Conservation (phyloP, 2,797 vertebrate species). For the Lateolabrax maculatus region DNA sequence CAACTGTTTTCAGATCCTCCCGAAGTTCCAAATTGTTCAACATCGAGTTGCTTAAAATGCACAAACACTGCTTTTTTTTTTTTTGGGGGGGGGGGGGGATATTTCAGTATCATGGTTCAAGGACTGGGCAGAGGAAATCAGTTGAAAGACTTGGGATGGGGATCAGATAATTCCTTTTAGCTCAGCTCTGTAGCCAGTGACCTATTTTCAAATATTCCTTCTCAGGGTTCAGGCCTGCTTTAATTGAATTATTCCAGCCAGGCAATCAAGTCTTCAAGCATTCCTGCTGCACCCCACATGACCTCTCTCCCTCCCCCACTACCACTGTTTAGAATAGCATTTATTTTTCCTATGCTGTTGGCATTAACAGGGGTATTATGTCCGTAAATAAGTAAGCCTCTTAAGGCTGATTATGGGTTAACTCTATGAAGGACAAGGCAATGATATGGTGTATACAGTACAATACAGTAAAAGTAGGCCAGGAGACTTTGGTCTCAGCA, state of each 20-base stretch:
- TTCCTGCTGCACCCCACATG: slow-evolving; percentile 27
- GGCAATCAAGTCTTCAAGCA: slow-evolving; percentile 42
- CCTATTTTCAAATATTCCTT: slow-evolving; percentile 48
- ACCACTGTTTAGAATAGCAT: slow-evolving; percentile 10
- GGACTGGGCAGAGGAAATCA: background rate
- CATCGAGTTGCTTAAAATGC: background rate
- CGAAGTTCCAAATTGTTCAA: background rate
- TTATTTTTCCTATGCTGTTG: slow-evolving; percentile 12
- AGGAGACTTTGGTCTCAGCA: slow-evolving; percentile 41
- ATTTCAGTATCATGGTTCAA: background rate
- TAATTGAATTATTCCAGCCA: slow-evolving; percentile 68
- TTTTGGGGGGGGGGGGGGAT: too few relatives aligned
- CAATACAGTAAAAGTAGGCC: slow-evolving; percentile 50
- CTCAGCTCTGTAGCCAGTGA: slow-evolving; percentile 24
- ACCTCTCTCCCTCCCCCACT: background rate
- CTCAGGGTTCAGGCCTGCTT: slow-evolving; percentile 37
- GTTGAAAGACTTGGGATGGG: slow-evolving; percentile 13
- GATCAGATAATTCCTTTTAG: background rate
- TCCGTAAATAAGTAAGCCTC: slow-evolving; percentile 40
- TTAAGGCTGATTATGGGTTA: slow-evolving; percentile 44
- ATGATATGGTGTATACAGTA: background rate
- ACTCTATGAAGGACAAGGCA: slow-evolving; percentile 41
- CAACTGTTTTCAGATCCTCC: background rate
- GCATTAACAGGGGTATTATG: slow-evolving; percentile 1
- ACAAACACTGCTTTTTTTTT: background rate